A percentile compares a stretch with the other conserved stretches of the same genome.
Conservation (phyloP, 2,797 vertebrate genomes). For the Aphelocoma californica region DNA sequence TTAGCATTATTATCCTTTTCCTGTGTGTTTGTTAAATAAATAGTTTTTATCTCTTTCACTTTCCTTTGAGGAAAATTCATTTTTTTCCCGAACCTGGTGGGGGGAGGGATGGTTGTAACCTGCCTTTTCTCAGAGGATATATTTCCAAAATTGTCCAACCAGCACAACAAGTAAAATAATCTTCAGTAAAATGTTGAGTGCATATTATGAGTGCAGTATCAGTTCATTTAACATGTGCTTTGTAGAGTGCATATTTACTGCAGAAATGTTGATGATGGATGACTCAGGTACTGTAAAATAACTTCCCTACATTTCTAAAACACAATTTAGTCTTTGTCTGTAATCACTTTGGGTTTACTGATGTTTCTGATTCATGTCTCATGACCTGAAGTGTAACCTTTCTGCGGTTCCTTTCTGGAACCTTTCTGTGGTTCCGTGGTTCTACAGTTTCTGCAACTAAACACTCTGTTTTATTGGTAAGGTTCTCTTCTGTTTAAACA, state of each 20-base stretch:
- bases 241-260: neutral
- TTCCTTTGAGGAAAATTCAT: no score
- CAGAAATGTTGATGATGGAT: neutral
- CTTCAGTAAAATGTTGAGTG: neutral
- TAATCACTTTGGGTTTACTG: neutral
- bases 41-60: no score
- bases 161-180: neutral
- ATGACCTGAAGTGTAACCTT: neutral
- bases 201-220: neutral
- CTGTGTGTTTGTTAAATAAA: no score
- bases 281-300: neutral
- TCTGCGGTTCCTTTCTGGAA: neutral
- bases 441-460: neutral
- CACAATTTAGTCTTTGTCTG: neutral
- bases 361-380: neutral
- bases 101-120: no score
- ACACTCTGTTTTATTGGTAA: neutral
- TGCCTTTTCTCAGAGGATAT: no score
- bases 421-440: neutral
- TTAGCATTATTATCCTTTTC: no score
- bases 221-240: neutral
- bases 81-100: no score
- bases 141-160: no score
- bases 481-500: neutral
- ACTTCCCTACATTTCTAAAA: neutral